Conservation (phyloP, 2,888 invertebrate genomes). For the Holacanthella duospinosa region DNA sequence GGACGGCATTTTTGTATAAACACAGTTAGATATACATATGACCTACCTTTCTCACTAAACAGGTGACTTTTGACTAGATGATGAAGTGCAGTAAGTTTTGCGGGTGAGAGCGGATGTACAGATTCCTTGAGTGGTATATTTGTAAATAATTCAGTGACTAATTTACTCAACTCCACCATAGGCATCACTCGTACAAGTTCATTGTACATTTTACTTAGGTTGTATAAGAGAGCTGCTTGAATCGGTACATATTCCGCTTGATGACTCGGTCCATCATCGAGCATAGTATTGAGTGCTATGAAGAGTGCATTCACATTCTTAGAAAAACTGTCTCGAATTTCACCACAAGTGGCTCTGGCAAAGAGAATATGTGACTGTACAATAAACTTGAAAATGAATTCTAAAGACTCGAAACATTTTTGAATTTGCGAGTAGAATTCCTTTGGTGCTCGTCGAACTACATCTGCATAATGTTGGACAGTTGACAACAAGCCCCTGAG, state of each 20-base stretch:
- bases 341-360: slow-evolving; percentile 73
- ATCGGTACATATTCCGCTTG: slow-evolving; percentile 7
- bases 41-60: slow-evolving; percentile 50
- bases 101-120: slow-evolving; percentile 61
- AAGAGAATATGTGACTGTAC: slow-evolving; percentile 77
- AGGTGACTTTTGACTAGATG: slow-evolving; percentile 64
- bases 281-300: slow-evolving; percentile 64
- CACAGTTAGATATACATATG: too few species aligned
- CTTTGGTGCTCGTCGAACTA: slow-evolving; percentile 66
- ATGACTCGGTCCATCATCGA: neutral
- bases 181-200: slow-evolving; percentile 53
- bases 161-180: slow-evolving; percentile 63
- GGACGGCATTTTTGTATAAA: too few species aligned
- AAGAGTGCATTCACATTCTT: slow-evolving; percentile 56
- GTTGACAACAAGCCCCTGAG: slow-evolving; percentile 71
- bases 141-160: slow-evolving; percentile 70
- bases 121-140: slow-evolving; percentile 55
- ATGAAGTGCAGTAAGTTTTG: slow-evolving; percentile 70
- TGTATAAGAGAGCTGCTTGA: slow-evolving; percentile 67
- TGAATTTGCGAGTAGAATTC: slow-evolving; percentile 81
- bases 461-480: slow-evolving; percentile 68
- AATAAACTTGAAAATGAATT: slow-evolving; percentile 84
- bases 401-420: slow-evolving; percentile 78
- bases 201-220: slow-evolving; percentile 72
- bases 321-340: slow-evolving; percentile 77